Evolutionary conservation across 2,888 invertebrate genomes (phyloP), one percentile per base, ranked within the genome.

Genomic region (Deroplatys truncata): DNA sequence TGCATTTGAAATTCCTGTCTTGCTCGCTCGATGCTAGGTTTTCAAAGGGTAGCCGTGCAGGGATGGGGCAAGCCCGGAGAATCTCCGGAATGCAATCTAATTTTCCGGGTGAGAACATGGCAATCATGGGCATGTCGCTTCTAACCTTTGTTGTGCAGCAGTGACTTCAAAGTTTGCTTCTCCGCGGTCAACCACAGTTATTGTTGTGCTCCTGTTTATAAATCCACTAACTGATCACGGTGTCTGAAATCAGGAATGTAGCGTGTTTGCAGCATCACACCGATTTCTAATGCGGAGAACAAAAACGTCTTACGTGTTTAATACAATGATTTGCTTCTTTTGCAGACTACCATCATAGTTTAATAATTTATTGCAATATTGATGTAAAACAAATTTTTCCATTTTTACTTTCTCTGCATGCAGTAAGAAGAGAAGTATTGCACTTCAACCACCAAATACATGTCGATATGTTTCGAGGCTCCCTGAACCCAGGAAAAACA

Each of bases 31-130:
- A 72, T 72, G 56, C 56, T 72, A 72, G 56, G 49, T 85, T 43
- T 85, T 85, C 28, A 25, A 82, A 85, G 87, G 72, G 29, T 82
- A 25, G 85, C 82, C 15, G 83, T 84, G n/a, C 28, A 28, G 84
- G 35, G 88, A 56, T 85, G 86, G 84, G 43, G 28, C 72, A 28
- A 83, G 86, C 43, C 82, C 56, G 25, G 56, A 84, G 84, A 88
- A 85, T 56, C 90, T 83, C 29, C 43, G 90, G 90, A 90, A 90
- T 90, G 88, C 86, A 88, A 90, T 90, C 90, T 90, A 88, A 90
- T 90, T 90, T 90, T 90, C 88, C 90, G 88, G 88, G 82, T 88
- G 90, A 88, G 88, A 90, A 88, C 88, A 90, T 88, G 90, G 88
- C 90, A 90, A 90, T 90, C 90, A 86, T 82, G 49, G 35, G 72